phyloP scores from a whole-genome alignment of 2,797 vertebrate species.

The Gallinago stenura region DNA sequence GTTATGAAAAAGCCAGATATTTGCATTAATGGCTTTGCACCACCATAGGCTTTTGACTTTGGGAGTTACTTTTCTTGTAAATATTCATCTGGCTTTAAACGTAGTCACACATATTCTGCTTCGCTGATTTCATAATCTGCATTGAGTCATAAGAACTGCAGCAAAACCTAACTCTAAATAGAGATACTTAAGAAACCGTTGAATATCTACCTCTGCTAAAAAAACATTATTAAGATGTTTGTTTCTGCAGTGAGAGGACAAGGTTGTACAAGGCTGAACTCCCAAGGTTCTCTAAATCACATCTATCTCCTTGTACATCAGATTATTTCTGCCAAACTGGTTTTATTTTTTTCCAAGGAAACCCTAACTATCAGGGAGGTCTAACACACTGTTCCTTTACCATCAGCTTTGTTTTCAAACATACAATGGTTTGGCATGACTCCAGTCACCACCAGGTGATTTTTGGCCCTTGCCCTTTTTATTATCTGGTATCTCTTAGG shows the following conservation, averaged over 20 bases:
- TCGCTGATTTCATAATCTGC: not conserved
- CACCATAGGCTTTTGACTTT: not conserved
- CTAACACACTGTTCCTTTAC: conserved; percentile 46
- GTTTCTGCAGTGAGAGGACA: not conserved
- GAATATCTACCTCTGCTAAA: not conserved
- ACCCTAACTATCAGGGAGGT: conserved; percentile 58
- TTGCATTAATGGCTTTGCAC: not conserved
- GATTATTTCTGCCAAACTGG: conserved; percentile 12
- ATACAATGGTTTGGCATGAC: conserved; percentile 69
- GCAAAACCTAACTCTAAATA: not conserved
- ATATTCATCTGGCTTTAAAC: not conserved
- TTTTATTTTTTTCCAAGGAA: conserved; percentile 60
- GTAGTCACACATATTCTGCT: not conserved
- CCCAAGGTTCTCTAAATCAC: not conserved
- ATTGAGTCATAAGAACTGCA: not conserved
- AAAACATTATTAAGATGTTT: not conserved
- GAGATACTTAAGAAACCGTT: not conserved
- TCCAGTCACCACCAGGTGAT: conserved; percentile 79
- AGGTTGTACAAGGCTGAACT: not conserved
- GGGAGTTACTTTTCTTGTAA: not conserved
- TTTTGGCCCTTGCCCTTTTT: conserved; percentile 69
- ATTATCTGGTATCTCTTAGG: conserved; percentile 67
- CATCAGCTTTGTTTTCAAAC: conserved; percentile 63
- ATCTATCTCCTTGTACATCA: not conserved
- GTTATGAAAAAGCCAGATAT: not conserved